These are phyloP conservation scores for Embiotoca jacksoni DNA, from an alignment of 2,113 vertebrate genomes.

Conservation along the genomic window DNA sequence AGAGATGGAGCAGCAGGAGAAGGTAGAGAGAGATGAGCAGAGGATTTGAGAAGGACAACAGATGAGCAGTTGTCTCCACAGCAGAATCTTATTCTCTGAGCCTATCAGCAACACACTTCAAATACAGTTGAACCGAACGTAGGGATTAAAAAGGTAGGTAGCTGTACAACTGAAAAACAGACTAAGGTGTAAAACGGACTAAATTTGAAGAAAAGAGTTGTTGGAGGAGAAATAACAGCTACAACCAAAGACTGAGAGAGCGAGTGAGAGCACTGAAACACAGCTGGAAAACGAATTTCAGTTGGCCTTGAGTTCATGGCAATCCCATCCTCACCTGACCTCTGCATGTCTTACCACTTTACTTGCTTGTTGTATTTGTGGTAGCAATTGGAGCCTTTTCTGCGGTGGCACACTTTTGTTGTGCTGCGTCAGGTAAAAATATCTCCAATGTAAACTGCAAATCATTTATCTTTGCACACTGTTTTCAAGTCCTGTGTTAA, in stretches of 20 bases:
- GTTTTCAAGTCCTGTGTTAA: neutral
- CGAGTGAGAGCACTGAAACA: constrained; percentile 5
- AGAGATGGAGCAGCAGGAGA: constrained; percentile 53
- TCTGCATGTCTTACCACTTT: constrained; percentile 29
- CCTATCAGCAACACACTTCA: constrained; percentile 53
- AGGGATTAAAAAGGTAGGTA: constrained; percentile 41
- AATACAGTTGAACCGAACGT: constrained; percentile 43
- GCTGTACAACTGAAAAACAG: constrained; percentile 44
- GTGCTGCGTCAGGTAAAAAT: neutral
- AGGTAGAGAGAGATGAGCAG: constrained; percentile 33
- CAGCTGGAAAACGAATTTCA: constrained; percentile 46
- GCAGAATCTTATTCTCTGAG: constrained; percentile 57
- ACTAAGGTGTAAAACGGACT: constrained; percentile 4
- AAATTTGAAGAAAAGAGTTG: constrained; percentile 38
- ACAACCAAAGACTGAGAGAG: neutral
- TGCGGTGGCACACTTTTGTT: neutral
- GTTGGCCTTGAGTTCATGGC: constrained; percentile 39
- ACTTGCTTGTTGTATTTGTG: constrained; percentile 26
- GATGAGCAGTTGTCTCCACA: constrained; percentile 56
- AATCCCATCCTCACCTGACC: constrained; percentile 49
- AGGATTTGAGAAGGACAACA: constrained; percentile 50
- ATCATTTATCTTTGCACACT: neutral
- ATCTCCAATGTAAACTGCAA: constrained; percentile 6
- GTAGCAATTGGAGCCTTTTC: constrained; percentile 23
- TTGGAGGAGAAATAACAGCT: constrained; percentile 43